phyloP scores from a whole-genome alignment of 2,113 vertebrate genomes.

The Pangasianodon hypophthalmus region DNA sequence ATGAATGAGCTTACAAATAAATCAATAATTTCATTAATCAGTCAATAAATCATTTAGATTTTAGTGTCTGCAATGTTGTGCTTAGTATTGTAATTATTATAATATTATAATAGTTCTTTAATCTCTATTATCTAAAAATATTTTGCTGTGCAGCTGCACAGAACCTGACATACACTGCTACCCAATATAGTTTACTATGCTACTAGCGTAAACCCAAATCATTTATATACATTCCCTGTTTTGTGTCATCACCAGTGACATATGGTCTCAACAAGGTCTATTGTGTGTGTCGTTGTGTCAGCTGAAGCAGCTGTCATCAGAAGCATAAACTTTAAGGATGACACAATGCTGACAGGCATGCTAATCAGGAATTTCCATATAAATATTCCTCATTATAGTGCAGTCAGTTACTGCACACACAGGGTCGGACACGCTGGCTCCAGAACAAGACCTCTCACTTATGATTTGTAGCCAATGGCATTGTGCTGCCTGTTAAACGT shows the following conservation, averaged over 20 bases:
- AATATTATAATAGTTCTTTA: not conserved
- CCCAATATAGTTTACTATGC: not conserved
- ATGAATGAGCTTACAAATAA: not conserved
- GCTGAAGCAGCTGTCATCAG: constrained; percentile 56
- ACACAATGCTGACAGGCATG: constrained; percentile 46
- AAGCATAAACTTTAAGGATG: constrained; percentile 24
- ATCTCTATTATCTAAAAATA: not conserved
- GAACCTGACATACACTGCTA: not conserved
- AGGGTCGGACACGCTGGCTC: not conserved
- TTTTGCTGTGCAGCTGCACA: not conserved
- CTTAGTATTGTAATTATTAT: not conserved
- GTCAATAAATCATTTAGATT: no score
- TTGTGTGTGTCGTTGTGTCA: constrained; percentile 2
- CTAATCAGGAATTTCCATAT: constrained; percentile 50
- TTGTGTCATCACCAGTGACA: not conserved
- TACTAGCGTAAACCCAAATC: not conserved
- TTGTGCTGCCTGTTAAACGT: not conserved
- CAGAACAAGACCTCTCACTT: not conserved
- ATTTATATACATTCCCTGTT: constrained; percentile 4
- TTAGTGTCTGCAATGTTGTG: no score
- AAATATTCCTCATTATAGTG: constrained; percentile 39
- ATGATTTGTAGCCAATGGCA: not conserved
- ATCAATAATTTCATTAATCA: no score
- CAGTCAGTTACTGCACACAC: not conserved
- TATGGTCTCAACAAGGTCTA: not conserved